These are phyloP conservation scores for Prunella himalayana DNA, from an alignment of 2,113 vertebrate species.

Conservation along the genomic window DNA sequence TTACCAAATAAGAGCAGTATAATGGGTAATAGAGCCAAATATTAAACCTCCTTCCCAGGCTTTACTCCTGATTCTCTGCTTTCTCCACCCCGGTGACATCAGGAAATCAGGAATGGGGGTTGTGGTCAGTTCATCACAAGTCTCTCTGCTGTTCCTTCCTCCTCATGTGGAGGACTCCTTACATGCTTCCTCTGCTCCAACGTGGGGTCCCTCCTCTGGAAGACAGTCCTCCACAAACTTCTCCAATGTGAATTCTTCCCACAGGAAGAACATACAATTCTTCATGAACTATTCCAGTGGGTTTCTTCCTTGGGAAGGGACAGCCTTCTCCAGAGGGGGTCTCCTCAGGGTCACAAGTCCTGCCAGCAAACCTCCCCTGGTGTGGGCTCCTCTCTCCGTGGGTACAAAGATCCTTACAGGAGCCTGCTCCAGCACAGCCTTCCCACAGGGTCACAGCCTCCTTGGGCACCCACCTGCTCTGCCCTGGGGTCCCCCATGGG, in stretches of 20 bases:
- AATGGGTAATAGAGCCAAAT: background rate
- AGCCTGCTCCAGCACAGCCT: background rate
- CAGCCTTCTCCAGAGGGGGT: rapidly evolving
- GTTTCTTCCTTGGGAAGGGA: background rate
- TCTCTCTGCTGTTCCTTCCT: background rate
- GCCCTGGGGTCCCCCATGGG: background rate
- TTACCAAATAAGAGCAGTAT: background rate
- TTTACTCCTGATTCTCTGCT: background rate
- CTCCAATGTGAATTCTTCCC: background rate
- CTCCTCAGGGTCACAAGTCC: no score
- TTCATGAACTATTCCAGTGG: background rate
- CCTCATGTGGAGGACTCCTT: background rate
- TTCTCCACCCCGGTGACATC: background rate
- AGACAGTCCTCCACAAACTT: background rate
- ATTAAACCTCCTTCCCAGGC: background rate
- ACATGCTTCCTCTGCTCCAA: background rate
- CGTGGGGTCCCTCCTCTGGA: background rate
- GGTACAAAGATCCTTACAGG: background rate
- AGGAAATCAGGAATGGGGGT: background rate
- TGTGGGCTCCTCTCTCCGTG: background rate
- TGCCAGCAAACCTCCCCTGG: background rate
- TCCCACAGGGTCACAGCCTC: background rate
- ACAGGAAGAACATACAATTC: rapidly evolving
- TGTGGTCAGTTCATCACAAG: background rate
- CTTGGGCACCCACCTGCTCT: background rate